Base-by-base conservation (phyloP, 2,888 invertebrate genomes). In the Acanthopleura granulata region DNA sequence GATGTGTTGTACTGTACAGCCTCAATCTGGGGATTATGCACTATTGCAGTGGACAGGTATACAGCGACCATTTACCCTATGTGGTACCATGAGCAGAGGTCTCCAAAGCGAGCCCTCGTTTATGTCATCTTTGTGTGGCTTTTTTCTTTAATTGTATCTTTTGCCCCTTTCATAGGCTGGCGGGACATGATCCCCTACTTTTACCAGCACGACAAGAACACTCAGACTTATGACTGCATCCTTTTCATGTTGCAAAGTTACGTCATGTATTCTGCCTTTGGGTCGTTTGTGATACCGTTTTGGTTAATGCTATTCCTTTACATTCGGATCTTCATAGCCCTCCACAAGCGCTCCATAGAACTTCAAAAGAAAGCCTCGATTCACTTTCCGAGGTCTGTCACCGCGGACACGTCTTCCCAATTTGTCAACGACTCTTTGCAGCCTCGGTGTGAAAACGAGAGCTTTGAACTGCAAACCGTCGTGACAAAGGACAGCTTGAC, bases 1-100 rank as follows among this genome's bases (percentile, higher is more conserved):
- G 91, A 91, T 79, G 90, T 90, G 0, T 82, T 91, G 22, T 89
- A 88, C 80, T 91, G 90, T 80, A 91, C 90, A 6, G 91, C 91
- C 4, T 90, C 90, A 18, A 89, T 91, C 29, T 91, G 91, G 91
- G 89, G 89, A 62, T 81, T 91, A 29, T 89, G 89, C 76, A 88
- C 89, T 30, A 90, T 91, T 29, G 90, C 90, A 6, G 86, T 90
- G 16, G 91, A 91, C 78, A 84, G 91, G 0, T 91, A 89, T 79
- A 88, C 90, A 6, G 91, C 91, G 6, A 91, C 91, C 0, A 85
- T 89, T n/a, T 90, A 90, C 76, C 91, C 91, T 0, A 83, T 90
- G 16, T 89, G 89, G 88, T 91, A 91, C 78, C 85, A 88, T 61
- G 89, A 89, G 75, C 85, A 88, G 74, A 82, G 87, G 49, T 87